Evolutionary conservation across 2,797 vertebrate species (phyloP), one percentile per base, ranked within the genome.

Genomic region (Salmo trutta): DNA sequence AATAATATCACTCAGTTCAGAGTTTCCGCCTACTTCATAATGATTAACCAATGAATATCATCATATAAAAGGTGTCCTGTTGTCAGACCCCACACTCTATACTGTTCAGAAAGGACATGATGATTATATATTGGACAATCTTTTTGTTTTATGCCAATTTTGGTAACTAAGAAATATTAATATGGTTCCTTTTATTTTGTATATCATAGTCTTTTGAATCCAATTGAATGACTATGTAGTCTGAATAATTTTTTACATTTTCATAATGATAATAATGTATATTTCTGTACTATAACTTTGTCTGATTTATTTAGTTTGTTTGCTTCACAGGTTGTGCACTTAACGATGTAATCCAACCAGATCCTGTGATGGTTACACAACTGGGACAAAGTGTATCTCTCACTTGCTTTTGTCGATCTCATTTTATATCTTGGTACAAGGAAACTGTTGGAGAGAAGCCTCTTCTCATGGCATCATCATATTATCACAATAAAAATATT

Each of bases 381-480:
- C 41, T 47, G 0, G 41, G 41, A 47, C 41, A 47, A 47, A 47
- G 2, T 47, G 41, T 47, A 47, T 47, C 41, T 3, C 41, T 47
- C 29, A 52, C 56, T 15, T 74, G 71, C 27, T 27, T 73, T 52
- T 80, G 27, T 33, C 19, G 7, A 51, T 8, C 31, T 17, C 7
- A 47, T 29, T 47, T 70, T n/a, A n/a, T n/a, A n/a, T n/a, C 41
- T 29, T 81, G 75, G 71, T 74, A 12, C 31, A 77, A 77, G 79
- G 75, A 81, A 71, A 47, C 79, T 36, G 8, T 81, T 51, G 79
- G 79, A 36, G 36, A 77, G 54, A 47, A 47, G 41, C 41, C 8
- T 47, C 2, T 47, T 47, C 8, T 47, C 41, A 47, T 47, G 41
- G 41, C 8, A 47, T 47, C 41, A 47, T 47, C 41, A 47, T 47